phyloP scores from a whole-genome alignment of 1,140 invertebrate species.

The Sipha flava region DNA sequence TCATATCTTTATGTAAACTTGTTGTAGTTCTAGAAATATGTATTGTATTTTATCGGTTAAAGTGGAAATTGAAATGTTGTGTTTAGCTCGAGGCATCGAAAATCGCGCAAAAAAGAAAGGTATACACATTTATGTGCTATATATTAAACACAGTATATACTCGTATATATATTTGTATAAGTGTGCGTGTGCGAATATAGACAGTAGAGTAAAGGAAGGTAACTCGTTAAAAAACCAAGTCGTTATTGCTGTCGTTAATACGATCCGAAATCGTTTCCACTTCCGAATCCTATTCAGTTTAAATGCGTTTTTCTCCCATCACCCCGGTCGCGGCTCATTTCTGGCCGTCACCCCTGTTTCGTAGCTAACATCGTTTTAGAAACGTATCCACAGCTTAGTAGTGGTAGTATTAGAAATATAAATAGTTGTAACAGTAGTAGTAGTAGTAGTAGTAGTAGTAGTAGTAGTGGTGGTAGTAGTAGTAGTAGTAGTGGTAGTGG shows the following conservation, averaged over 20 bases:
- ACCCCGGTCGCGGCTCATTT: not conserved
- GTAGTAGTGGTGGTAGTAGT: too few species aligned
- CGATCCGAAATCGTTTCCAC: conserved; percentile 16
- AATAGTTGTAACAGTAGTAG: too few species aligned
- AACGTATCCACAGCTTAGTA: not conserved
- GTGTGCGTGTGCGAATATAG: too few species aligned
- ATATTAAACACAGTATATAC: too few species aligned
- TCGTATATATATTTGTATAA: not conserved
- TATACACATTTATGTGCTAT: too few species aligned
- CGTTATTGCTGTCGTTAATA: conserved; percentile 22
- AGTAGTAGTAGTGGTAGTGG: not conserved
- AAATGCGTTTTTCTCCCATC: conserved; percentile 6
- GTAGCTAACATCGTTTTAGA: not conserved
- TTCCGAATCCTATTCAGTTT: conserved; percentile 5
- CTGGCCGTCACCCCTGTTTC: not conserved
- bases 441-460: not conserved
- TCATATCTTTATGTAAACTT: too few species aligned
- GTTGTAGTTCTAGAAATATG: too few species aligned
- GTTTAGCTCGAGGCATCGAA: not conserved
- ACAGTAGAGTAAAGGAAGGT: not conserved
- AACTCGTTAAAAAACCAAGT: conserved; percentile 25
- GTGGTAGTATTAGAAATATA: not conserved
- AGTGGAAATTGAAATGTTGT: not conserved
- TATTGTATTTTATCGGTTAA: not conserved
- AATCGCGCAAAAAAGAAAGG: not conserved